These are phyloP conservation scores for Steinernema carpocapsae DNA, from an alignment of 2,888 invertebrate genomes.

Conservation along the genomic window DNA sequence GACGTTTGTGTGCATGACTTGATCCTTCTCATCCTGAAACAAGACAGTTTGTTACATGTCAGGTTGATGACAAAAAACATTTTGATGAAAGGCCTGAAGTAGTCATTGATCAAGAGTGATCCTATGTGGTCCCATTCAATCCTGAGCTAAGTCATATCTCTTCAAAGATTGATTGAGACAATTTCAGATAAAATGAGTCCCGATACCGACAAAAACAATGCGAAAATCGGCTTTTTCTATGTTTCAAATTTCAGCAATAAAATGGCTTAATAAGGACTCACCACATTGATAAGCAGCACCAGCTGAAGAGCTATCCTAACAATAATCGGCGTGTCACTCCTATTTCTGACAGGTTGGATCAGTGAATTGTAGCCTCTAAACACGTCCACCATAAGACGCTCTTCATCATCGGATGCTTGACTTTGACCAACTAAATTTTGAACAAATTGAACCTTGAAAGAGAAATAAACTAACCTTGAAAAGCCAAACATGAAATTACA, in stretches of 20 bases:
- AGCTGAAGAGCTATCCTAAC: slow-evolving; percentile 71
- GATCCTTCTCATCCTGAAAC: slow-evolving; percentile 69
- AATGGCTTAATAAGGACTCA: too few species aligned
- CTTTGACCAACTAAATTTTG: background rate
- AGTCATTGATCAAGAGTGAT: too few species aligned
- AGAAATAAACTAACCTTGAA: background rate
- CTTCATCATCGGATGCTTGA: slow-evolving; percentile 70
- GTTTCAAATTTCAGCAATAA: too few species aligned
- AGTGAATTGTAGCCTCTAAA: slow-evolving; percentile 71
- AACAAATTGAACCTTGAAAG: background rate
- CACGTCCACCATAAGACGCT: slow-evolving; percentile 70
- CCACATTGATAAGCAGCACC: slow-evolving; percentile 72
- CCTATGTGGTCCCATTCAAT: too few species aligned
- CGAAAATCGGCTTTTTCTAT: too few species aligned
- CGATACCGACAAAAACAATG: too few species aligned
- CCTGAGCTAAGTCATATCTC: too few species aligned
- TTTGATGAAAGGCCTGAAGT: too few species aligned
- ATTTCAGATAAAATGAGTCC: too few species aligned
- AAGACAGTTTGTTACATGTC: too few species aligned
- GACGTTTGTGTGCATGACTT: slow-evolving; percentile 70
- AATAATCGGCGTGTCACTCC: slow-evolving; percentile 52
- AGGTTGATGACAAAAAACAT: too few species aligned
- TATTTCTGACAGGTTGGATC: slow-evolving; percentile 71
- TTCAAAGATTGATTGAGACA: too few species aligned
- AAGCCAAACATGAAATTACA: background rate